phyloP scores from a whole-genome alignment of 2,113 vertebrate species.

The Thunnus maccoyii region DNA sequence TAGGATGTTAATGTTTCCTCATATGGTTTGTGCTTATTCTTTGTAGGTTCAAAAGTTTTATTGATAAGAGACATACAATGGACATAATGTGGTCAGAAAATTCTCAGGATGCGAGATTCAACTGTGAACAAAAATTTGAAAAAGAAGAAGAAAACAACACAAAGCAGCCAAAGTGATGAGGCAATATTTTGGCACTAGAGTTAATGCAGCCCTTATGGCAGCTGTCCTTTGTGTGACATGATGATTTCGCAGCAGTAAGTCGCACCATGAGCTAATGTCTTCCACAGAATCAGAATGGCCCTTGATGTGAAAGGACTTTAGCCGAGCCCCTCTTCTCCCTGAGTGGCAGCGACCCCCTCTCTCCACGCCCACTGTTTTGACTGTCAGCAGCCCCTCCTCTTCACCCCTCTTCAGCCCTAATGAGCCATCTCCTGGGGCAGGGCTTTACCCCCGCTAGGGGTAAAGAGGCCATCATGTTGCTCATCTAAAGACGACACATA shows the following conservation, averaged over 20 bases:
- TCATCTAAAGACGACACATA: constrained; percentile 92
- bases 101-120: not conserved
- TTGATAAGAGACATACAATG: not conserved
- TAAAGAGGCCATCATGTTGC: constrained; percentile 92
- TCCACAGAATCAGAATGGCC: constrained; percentile 51
- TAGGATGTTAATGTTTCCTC: constrained; percentile 61
- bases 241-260: constrained; percentile 53
- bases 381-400: constrained; percentile 70
- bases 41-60: not conserved
- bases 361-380: constrained; percentile 72
- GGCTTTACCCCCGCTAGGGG: constrained; percentile 86
- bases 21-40: constrained; percentile 36
- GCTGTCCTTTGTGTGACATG: constrained; percentile 65
- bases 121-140: not conserved
- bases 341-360: constrained; percentile 62
- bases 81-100: not conserved
- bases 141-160: not conserved
- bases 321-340: constrained; percentile 50
- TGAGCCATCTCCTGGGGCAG: constrained; percentile 89
- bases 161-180: not conserved
- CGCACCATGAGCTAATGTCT: constrained; percentile 62
- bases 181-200: constrained; percentile 25
- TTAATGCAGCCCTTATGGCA: constrained; percentile 49
- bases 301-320: constrained; percentile 64
- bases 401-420: constrained; percentile 83